These are phyloP conservation scores for Limonius californicus DNA, from an alignment of 1,140 invertebrate species.

Conservation along the genomic window DNA sequence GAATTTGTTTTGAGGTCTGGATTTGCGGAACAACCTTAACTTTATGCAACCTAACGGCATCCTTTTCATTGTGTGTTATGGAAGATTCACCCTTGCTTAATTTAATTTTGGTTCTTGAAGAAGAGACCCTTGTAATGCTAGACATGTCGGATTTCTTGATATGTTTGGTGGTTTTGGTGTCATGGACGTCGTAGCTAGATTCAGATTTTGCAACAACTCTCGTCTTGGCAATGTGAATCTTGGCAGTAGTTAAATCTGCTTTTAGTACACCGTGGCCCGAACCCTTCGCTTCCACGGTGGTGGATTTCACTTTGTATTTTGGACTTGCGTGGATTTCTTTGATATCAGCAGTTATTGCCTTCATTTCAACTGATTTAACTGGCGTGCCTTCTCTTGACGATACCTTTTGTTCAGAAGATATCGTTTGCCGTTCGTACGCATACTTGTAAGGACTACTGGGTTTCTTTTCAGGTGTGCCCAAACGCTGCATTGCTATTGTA, in stretches of 20 bases:
- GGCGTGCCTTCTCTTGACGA: slow-evolving; percentile 20
- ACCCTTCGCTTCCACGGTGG: slow-evolving; percentile 17
- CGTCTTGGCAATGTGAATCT: background rate
- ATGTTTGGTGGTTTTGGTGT: background rate
- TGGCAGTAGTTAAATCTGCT: slow-evolving; percentile 6
- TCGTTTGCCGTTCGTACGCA: slow-evolving; percentile 28
- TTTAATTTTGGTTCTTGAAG: background rate
- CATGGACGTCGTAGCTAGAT: background rate
- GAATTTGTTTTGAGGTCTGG: slow-evolving; percentile 20
- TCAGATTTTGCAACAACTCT: slow-evolving; percentile 11
- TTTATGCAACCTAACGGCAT: slow-evolving; percentile 3
- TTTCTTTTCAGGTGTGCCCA: background rate
- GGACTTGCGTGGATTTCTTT: slow-evolving; percentile 16
- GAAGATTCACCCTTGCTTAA: background rate
- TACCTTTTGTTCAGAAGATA: slow-evolving; percentile 28
- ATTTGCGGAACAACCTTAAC: slow-evolving; percentile 19
- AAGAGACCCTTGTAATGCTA: background rate
- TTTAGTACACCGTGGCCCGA: slow-evolving; percentile 18
- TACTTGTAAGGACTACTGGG: slow-evolving; percentile 6
- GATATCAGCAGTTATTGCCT: background rate
- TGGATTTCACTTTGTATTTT: slow-evolving; percentile 16
- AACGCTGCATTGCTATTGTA: background rate
- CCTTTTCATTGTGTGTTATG: background rate
- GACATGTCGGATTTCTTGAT: slow-evolving; percentile 16
- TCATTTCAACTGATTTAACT: slow-evolving; percentile 15